A percentile compares a stretch with the other conserved stretches of the same genome.
These are phyloP conservation scores for Melolontha melolontha DNA, from an alignment of 2,888 invertebrate species.

Conservation along the genomic window DNA sequence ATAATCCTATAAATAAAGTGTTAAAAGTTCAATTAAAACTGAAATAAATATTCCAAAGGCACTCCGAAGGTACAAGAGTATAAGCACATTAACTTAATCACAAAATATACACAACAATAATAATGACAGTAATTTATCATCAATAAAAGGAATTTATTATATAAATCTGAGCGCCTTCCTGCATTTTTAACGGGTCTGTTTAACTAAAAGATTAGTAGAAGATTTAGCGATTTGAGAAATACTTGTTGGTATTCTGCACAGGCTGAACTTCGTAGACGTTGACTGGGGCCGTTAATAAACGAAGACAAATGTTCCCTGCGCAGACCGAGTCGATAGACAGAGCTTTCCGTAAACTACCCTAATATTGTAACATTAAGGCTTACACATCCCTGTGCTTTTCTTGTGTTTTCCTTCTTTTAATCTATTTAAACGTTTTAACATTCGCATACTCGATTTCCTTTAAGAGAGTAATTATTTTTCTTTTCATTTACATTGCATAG, in stretches of 20 bases:
- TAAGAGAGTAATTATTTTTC: no score
- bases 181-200: constrained; percentile 38
- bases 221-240: constrained; percentile 49
- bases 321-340: constrained; percentile 49
- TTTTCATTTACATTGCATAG: no score
- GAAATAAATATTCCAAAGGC: no score
- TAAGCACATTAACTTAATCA: no score
- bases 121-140: constrained; percentile 28
- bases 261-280: constrained; percentile 50
- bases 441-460: no score
- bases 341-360: constrained; percentile 46
- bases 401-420: no score
- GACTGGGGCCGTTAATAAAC: constrained; percentile 54
- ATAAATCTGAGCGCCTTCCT: constrained; percentile 17
- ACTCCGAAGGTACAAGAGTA: no score
- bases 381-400: no score
- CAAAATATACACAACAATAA: constrained; percentile 5
- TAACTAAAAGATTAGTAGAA: constrained; percentile 44
- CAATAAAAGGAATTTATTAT: constrained; percentile 33
- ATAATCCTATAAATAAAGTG: no score
- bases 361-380: constrained; percentile 30
- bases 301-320: constrained; percentile 55
- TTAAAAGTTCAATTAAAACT: no score
- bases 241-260: constrained; percentile 53
- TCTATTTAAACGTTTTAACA: no score